phyloP scores from a whole-genome alignment of 2,888 invertebrate species.

The Perithous albicinctus region DNA sequence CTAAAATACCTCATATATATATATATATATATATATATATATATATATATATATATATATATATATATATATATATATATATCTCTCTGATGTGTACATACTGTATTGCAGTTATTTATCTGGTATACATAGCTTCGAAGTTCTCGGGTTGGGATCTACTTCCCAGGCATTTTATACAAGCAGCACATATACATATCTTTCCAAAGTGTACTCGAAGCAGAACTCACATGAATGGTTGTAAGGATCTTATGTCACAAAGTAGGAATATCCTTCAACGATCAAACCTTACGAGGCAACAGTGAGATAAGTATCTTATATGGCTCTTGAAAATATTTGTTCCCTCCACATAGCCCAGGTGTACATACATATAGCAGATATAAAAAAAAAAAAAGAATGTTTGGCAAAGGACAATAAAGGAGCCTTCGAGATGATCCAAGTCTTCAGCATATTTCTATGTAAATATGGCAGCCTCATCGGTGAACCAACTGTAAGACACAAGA shows the following conservation, averaged over 20 bases:
- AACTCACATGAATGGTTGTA: neutral
- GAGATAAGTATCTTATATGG: conserved; percentile 3
- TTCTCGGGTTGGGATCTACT: neutral
- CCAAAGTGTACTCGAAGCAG: neutral
- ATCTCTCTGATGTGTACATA: too few species aligned
- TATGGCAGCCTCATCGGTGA: neutral
- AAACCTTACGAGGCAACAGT: conserved; percentile 2
- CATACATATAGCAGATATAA: neutral
- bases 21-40: neutral
- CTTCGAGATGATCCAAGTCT: neutral
- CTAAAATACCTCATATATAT: neutral
- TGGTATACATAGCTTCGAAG: neutral
- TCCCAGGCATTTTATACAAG: neutral
- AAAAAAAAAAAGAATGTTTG: neutral
- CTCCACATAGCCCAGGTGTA: neutral
- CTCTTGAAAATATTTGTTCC: conserved; percentile 20
- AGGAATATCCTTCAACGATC: neutral
- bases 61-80: too few species aligned
- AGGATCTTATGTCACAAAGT: neutral
- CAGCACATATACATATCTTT: neutral
- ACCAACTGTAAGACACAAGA: neutral
- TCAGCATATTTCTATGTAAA: neutral
- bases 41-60: too few species aligned
- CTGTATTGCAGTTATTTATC: too few species aligned
- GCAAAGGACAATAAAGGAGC: neutral